Base-by-base conservation (phyloP, 2,797 vertebrate genomes). In the Aulostomus chinensis region DNA sequence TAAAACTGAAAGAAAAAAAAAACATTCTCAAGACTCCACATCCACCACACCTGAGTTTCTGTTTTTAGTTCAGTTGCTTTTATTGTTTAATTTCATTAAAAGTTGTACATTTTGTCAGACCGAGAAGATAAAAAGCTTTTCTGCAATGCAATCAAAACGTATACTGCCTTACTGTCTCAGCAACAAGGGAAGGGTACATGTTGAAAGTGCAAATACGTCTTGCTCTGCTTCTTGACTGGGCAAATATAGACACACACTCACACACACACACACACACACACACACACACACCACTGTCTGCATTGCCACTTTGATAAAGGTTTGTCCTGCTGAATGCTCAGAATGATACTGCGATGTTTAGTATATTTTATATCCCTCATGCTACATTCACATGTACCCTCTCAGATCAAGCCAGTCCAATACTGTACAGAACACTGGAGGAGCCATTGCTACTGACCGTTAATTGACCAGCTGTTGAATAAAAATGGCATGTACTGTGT, bases 161-260 rank as follows among this genome's bases (percentile, higher is more conserved):
- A 57, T 52, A 92, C 91, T 93, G 94, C 94, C 94, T 96, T 95
- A 94, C 86, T 77, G 89, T 91, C 85, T 86, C 76, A 76, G 65
- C 87, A 73, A 77, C 49, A 79, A 86, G 90, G 83, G 68, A 88
- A 88, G 85, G 92, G 90, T 84, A 76, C 66, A 60, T 15, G 53
- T 79, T 84, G 17, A 41, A 41, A n/a, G 4, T 17, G 13, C 39
- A 13, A 87, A 83, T 83, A 83, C 76, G 61, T 86, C 86, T n/a
- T 88, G 85, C 83, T 80, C 86, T 78, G 80, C 91, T 86, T 90
- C 83, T 80, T 80, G 87, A 89, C 64, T 79, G 94, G 93, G 94
- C 94, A 95, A 93, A 96, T 24, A 35, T 14, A 5, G 15, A 1
- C 7, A 17, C 17, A 36, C 13, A 39, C 20, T 11, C 28, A 41